Evolutionary conservation across 2,113 vertebrate species (phyloP).

Genomic region (Narcine bancroftii): DNA sequence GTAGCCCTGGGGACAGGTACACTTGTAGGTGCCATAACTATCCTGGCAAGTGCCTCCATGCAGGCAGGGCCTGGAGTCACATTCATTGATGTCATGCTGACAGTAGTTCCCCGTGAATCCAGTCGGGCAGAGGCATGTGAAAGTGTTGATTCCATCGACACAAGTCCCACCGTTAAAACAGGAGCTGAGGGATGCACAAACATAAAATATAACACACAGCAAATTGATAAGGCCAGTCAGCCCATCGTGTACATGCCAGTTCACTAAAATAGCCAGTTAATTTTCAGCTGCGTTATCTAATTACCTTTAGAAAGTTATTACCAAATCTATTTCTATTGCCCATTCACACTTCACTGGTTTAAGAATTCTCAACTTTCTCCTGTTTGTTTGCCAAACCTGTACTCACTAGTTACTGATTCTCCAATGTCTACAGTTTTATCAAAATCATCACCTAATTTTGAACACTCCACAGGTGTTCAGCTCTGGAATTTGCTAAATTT

Average conservation of each 20-base stretch:
- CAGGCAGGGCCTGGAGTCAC: constrained; percentile 83
- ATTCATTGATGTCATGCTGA: constrained; percentile 88
- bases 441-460: not conserved
- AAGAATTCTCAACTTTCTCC: not conserved
- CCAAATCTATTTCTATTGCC: no score
- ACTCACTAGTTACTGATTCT: not conserved
- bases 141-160: constrained; percentile 86
- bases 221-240: not conserved
- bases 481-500: no score
- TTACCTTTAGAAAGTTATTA: no score
- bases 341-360: no score
- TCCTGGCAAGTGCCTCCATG: constrained; percentile 91
- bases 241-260: not conserved
- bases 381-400: not conserved
- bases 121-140: constrained; percentile 76
- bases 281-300: no score
- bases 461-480: not conserved
- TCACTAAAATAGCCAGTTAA: not conserved
- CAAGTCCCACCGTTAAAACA: constrained; percentile 91
- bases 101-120: constrained; percentile 95
- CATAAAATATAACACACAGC: not conserved
- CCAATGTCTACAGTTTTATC: no score
- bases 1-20: constrained; percentile 88
- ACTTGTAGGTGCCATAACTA: constrained; percentile 88
- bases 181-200: constrained; percentile 55